phyloP scores from a whole-genome alignment of 2,797 vertebrate genomes.

The Xiphophorus birchmanni region DNA sequence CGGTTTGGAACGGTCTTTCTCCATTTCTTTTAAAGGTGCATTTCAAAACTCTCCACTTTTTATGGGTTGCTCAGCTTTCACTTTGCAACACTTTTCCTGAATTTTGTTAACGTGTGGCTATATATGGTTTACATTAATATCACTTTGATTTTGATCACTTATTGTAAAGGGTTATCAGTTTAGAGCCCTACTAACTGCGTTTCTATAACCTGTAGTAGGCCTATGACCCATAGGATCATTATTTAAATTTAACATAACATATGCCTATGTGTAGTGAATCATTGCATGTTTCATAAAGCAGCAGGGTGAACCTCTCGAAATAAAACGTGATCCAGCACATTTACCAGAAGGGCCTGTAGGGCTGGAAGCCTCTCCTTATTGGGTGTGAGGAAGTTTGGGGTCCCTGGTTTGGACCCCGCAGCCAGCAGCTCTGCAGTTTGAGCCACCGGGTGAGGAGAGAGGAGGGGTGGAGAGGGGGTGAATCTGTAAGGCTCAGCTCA shows the following conservation, averaged over 20 bases:
- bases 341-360: background rate
- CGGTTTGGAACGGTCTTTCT: background rate
- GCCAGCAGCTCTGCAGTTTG: constrained; percentile 32
- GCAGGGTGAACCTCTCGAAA: background rate
- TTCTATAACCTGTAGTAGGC: background rate
- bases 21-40: background rate
- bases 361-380: constrained; percentile 5
- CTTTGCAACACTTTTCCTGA: background rate
- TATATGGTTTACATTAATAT: background rate
- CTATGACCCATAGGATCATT: background rate
- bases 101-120: background rate
- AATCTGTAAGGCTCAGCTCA: constrained; percentile 57
- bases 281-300: background rate
- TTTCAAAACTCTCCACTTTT: background rate
- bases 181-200: background rate
- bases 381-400: constrained; percentile 21
- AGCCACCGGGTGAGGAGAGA: constrained; percentile 33
- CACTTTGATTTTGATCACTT: background rate
- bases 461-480: constrained; percentile 17
- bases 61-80: background rate
- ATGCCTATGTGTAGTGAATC: background rate
- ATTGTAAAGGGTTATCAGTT: background rate
- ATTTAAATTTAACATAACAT: background rate
- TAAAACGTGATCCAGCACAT: constrained; percentile 18
- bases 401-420: background rate